These are phyloP conservation scores for Antheraea yamamai DNA, from an alignment of 2,888 invertebrate genomes.

Conservation along the genomic window DNA sequence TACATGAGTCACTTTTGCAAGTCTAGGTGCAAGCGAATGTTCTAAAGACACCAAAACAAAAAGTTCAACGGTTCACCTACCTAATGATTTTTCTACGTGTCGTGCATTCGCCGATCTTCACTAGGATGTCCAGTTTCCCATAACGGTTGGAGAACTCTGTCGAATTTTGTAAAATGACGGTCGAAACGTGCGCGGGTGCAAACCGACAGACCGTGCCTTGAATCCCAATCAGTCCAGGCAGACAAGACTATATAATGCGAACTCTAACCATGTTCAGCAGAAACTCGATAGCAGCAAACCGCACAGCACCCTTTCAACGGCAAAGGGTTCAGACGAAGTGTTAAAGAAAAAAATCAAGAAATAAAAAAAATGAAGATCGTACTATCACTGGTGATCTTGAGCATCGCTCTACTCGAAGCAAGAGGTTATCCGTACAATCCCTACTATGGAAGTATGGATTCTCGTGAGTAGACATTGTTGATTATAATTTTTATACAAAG, in stretches of 20 bases:
- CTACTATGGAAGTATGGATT: conserved; percentile 68
- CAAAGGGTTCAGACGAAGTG: conserved; percentile 42
- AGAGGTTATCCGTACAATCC: conserved; percentile 67
- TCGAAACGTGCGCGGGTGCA: conserved; percentile 55
- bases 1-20: conserved; percentile 26
- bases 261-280: conserved; percentile 48
- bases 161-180: conserved; percentile 63
- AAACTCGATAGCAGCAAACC: conserved; percentile 51
- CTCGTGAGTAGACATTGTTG: conserved; percentile 55
- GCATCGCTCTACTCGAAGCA: conserved; percentile 57
- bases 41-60: conserved; percentile 49
- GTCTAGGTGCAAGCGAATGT: conserved; percentile 32
- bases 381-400: conserved; percentile 48
- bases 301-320: conserved; percentile 52
- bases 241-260: conserved; percentile 70
- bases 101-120: conserved; percentile 52
- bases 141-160: conserved; percentile 69
- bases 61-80: conserved; percentile 56
- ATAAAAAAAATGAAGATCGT: conserved; percentile 55
- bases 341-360: conserved; percentile 21
- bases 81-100: conserved; percentile 55
- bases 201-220: conserved; percentile 53
- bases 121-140: conserved; percentile 60
- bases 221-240: conserved; percentile 70
- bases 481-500: not conserved